phyloP scores from a whole-genome alignment of 2,888 invertebrate species.

The Ochropleura leucogaster region DNA sequence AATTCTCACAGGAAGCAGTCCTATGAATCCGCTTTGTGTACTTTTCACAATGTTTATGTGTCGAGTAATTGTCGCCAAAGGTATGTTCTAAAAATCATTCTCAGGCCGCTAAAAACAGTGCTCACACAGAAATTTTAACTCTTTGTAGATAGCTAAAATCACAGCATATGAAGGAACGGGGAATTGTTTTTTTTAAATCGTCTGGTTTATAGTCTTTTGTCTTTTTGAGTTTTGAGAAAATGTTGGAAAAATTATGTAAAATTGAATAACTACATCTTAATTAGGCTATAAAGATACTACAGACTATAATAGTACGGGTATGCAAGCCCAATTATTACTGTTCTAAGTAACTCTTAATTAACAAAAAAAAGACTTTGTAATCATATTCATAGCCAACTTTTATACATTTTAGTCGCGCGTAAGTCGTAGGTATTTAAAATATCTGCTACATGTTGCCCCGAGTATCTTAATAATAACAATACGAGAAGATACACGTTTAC shows the following conservation, averaged over 20 bases:
- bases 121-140: not conserved
- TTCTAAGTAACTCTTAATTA: not conserved
- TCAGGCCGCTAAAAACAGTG: not conserved
- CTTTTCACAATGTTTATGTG: conserved; percentile 3
- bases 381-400: not conserved
- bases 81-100: conserved; percentile 4
- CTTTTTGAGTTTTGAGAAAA: not conserved
- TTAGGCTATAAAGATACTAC: not conserved
- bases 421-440: not conserved
- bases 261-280: not conserved
- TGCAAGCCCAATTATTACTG: not conserved
- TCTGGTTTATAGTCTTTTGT: not conserved
- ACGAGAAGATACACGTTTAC: not conserved
- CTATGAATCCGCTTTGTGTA: not conserved
- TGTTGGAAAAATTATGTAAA: not conserved
- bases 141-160: conserved; percentile 8
- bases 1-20: not conserved
- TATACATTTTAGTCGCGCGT: not conserved
- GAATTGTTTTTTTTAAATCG: not conserved
- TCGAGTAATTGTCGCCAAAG: not conserved
- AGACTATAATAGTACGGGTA: not conserved
- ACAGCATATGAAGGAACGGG: not conserved
- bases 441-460: not conserved
- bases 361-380: not conserved
- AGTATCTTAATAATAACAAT: not conserved